Percentiles rank a stretch among this genome's conserved stretches.
Conservation (phyloP, 2,888 invertebrate genomes). For the Fragum sueziense region DNA sequence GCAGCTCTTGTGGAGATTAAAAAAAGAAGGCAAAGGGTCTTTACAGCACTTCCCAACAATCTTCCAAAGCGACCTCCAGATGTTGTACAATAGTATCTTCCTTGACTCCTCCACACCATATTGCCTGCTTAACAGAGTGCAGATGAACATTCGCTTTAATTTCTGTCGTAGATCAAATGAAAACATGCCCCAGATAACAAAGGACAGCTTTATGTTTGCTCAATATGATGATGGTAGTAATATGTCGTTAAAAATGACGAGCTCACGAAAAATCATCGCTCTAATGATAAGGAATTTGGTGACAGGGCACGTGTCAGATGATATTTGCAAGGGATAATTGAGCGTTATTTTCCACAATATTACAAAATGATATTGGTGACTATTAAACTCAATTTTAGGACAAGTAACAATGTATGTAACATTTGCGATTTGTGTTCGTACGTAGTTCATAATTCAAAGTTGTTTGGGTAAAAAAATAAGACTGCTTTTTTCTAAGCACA, state of each 20-base stretch:
- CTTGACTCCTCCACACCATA: background rate
- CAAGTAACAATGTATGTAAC: too few relatives aligned
- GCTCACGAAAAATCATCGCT: background rate
- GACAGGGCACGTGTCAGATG: background rate
- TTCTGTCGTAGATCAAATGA: conserved; percentile 17
- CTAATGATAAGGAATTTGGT: background rate
- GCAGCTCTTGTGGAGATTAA: conserved; percentile 14
- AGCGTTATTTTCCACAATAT: too few relatives aligned
- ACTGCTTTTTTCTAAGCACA: too few relatives aligned
- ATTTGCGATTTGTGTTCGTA: too few relatives aligned
- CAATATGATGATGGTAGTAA: background rate
- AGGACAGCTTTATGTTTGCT: conserved; percentile 13
- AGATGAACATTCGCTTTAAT: conserved; percentile 4
- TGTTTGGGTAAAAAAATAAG: too few relatives aligned
- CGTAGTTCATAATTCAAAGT: too few relatives aligned
- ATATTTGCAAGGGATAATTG: too few relatives aligned
- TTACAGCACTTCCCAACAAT: conserved; percentile 8
- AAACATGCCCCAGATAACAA: conserved; percentile 29
- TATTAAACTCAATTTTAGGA: too few relatives aligned
- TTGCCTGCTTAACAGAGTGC: conserved; percentile 20
- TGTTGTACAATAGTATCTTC: conserved; percentile 1
- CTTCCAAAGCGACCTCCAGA: background rate
- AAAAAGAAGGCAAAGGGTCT: conserved; percentile 9
- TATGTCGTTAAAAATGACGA: conserved; percentile 16
- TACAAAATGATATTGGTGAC: too few relatives aligned